These are phyloP conservation scores for Dermochelys coriacea DNA, from an alignment of 2,797 vertebrate species.

Conservation along the genomic window DNA sequence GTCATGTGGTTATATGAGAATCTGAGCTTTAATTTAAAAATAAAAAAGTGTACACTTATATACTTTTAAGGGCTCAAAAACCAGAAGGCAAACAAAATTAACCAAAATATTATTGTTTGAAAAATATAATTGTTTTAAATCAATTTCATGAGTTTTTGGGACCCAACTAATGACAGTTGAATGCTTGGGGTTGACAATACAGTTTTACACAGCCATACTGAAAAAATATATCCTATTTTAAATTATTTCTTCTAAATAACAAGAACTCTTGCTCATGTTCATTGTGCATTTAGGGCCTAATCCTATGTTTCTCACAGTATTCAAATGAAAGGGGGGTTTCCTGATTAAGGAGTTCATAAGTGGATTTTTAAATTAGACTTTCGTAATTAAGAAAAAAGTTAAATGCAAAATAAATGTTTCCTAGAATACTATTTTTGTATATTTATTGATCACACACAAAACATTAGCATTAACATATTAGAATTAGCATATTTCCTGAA, in stretches of 20 bases:
- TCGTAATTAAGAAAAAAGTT: neutral
- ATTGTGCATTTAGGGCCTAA: neutral
- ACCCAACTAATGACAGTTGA: neutral
- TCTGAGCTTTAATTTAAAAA: neutral
- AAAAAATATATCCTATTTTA: neutral
- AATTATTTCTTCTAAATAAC: neutral
- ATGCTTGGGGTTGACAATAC: neutral
- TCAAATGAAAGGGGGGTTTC: neutral
- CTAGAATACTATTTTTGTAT: neutral
- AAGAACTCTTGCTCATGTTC: neutral
- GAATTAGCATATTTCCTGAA: neutral
- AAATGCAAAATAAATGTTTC: neutral
- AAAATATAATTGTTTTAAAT: neutral
- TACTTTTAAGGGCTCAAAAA: neutral
- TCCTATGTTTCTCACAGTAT: neutral
- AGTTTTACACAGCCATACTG: neutral
- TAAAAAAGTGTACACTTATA: neutral
- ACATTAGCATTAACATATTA: neutral
- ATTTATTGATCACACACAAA: neutral
- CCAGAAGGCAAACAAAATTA: rapidly evolving
- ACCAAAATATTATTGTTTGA: neutral
- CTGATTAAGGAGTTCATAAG: neutral
- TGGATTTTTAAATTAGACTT: neutral
- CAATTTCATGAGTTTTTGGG: neutral
- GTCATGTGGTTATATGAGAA: neutral